Evolutionary conservation across 2,113 vertebrate genomes (phyloP), one percentile per base, ranked within the genome.

Genomic region (Puma concolor): DNA sequence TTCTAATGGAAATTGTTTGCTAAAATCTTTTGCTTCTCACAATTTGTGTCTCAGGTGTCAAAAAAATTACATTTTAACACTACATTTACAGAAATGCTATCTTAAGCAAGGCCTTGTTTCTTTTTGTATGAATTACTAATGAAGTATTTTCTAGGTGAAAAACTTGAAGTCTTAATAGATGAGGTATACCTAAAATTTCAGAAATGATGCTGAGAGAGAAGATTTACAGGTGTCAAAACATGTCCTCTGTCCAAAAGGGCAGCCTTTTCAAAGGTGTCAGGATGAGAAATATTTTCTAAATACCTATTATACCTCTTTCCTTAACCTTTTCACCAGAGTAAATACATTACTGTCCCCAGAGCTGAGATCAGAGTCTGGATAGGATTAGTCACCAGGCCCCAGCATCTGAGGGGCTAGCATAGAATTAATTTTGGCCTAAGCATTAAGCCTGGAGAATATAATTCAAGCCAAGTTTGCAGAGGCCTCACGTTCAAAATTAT

Each of bases 221-320:
- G 94, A 97, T 64, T 91, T 83, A 76, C 23, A 83, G 94, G 66
- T 85, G 29, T 91, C 96, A 95, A 98, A 98, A 95, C 31, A 54
- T 31, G 76, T 33, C 48, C 82, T 23, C 48, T 92, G 7, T 66
- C 71, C 77, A 31, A 96, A 94, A 94, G 92, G 15, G 2, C 52
- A 81, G 71, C 95, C 27, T 67, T 98, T 97, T 96, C 95, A 94
- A 96, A 96, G 91, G 80, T 97, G 72, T 2, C 63, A 83, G 23
- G 84, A 44, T 89, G 79, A 90, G 89, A 97, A 96, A 54, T 82
- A 64, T 81, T 64, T 93, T 97, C 69, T 95, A 94, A 98, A 97
- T 91, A n/a, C 74, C 50, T 85, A 15, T 50, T 93, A 4, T 25
- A 69, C 4, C 81, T 94, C 44, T 92, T 94, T 95, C 89, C n/a